A percentile compares a stretch with the other conserved stretches of the same genome.
These are phyloP conservation scores for Tipula unca DNA, from an alignment of 2,888 invertebrate genomes.

Conservation along the genomic window DNA sequence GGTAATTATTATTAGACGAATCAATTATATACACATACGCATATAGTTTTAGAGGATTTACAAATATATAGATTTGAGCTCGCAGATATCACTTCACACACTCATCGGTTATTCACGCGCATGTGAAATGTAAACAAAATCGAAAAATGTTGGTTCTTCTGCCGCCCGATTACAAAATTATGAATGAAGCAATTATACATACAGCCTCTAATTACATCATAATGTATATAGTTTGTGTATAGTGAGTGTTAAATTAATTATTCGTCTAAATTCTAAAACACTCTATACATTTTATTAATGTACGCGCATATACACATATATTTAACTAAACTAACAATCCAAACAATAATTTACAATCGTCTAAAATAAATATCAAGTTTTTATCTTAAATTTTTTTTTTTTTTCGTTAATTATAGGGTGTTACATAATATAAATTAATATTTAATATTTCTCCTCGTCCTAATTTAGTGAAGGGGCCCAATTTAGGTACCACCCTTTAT, in stretches of 20 bases:
- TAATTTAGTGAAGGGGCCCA: no score
- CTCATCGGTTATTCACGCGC: background rate
- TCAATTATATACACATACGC: background rate
- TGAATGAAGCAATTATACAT: background rate
- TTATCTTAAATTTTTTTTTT: background rate
- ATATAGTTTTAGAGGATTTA: background rate
- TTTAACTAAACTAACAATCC: background rate
- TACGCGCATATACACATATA: no score
- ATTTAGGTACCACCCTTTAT: background rate
- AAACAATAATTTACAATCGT: background rate
- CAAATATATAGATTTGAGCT: background rate
- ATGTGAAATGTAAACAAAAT: background rate
- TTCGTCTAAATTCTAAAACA: background rate
- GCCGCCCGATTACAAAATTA: background rate
- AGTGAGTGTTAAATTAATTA: background rate
- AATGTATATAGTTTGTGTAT: no score
- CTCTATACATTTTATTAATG: background rate
- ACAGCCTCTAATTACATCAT: background rate
- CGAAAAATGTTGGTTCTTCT: background rate
- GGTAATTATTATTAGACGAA: background rate
- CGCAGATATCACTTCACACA: background rate
- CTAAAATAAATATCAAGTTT: background rate
- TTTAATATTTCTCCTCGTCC: no score
- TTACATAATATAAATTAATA: no score
- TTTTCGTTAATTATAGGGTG: no score